Percentiles rank a stretch among this genome's conserved stretches.
phyloP scores from a whole-genome alignment of 2,797 vertebrate genomes.

The Poeciliopsis turneri region DNA sequence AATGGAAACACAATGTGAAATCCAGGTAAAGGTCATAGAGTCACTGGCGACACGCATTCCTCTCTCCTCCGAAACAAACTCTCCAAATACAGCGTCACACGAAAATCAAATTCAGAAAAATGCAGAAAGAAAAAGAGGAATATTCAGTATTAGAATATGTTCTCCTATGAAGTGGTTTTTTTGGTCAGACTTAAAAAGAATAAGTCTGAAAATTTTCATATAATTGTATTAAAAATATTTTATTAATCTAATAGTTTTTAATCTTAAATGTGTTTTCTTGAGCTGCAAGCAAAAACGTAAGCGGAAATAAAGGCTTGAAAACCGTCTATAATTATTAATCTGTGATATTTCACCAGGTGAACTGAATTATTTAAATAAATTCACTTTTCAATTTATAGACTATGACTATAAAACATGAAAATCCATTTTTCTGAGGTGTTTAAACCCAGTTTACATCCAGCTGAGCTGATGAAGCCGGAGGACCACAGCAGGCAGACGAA shows the following conservation, averaged over 20 bases:
- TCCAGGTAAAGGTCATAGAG: slow-evolving; percentile 37
- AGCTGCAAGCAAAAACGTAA: not conserved
- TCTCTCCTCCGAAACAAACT: not conserved
- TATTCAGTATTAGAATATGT: not conserved
- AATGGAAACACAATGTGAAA: slow-evolving; percentile 23
- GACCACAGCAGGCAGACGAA: not conserved
- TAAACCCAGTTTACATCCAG: not conserved
- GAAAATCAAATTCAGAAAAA: slow-evolving; percentile 10
- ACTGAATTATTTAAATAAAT: not conserved
- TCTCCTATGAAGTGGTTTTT: not conserved
- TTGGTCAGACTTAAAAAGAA: not conserved
- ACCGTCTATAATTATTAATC: not conserved
- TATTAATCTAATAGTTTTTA: not conserved
- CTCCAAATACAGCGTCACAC: not conserved
- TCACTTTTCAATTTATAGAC: not conserved
- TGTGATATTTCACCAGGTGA: not conserved
- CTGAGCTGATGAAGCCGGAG: not conserved
- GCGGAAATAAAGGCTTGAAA: not conserved
- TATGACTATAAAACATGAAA: not conserved
- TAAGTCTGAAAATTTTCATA: not conserved
- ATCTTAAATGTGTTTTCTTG: not conserved
- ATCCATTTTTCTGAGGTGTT: not conserved
- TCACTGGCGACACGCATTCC: not conserved
- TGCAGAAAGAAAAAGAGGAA: not conserved
- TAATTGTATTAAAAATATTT: not conserved